Conservation (phyloP, 2,113 vertebrate genomes). For the Zosterops hypoxanthus region DNA sequence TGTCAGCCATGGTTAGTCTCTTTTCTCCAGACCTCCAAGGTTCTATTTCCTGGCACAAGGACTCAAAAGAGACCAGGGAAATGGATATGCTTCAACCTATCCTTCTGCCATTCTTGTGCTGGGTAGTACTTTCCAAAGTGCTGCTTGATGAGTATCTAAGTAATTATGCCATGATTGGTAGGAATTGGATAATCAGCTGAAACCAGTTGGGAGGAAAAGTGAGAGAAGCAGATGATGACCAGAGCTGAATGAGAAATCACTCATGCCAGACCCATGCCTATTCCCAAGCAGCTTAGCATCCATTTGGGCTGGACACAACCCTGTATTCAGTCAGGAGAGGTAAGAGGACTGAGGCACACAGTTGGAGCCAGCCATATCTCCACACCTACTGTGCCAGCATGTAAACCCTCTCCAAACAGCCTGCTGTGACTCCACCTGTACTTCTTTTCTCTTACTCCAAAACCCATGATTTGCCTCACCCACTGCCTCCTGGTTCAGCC, state of each 20-base stretch:
- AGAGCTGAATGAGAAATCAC: not conserved
- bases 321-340: not conserved
- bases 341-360: not conserved
- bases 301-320: not conserved
- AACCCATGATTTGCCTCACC: not conserved
- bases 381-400: not conserved
- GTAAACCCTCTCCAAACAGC: not conserved
- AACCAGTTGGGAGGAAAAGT: not conserved
- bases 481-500: not conserved
- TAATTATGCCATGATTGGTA: not conserved
- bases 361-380: not conserved
- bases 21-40: not conserved
- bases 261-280: not conserved
- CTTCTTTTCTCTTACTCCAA: not conserved
- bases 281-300: not conserved
- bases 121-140: not conserved
- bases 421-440: conserved; percentile 1
- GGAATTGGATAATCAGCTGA: not conserved
- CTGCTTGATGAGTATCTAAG: not conserved
- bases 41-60: not conserved
- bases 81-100: not conserved
- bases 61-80: not conserved
- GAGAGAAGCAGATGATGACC: not conserved
- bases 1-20: not conserved
- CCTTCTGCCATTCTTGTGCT: not conserved